Evolutionary conservation across 1,140 invertebrate genomes (phyloP), one percentile per base, ranked within the genome.

Genomic region (Drosophila rufa): DNA sequence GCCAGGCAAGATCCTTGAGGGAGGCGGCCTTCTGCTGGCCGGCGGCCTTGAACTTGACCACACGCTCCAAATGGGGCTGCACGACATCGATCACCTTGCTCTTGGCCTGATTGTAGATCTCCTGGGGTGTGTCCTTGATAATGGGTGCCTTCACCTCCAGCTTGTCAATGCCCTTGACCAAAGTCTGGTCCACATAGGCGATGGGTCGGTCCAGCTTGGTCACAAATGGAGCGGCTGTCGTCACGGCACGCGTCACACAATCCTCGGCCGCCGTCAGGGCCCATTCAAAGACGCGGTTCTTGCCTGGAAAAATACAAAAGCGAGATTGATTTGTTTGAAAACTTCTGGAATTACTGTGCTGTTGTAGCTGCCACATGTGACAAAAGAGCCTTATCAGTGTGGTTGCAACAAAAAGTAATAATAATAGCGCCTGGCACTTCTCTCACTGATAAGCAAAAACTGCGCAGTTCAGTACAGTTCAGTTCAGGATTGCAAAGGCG

Each of bases 101-200:
- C 85, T 95, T 96, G 4, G 95, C 95, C 45, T 95, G 95, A 56
- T 95, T 95, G 48, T 95, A 95, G 71, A 96, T 96, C 94, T 96
- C 94, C 79, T 95, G 95, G 2, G 96, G 96, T 46, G 95, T 94
- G 67, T 96, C 94, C 47, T 95, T 95, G 38, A 96, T 95, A 3
- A 96, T 93, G 0, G 96, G 96, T 5, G 96, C 94, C 68, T 94
- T 95, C 64, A 95, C 93, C 91, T 96, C 95, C 19, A 96, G 94
- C 66, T 94, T 94, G 56, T 96, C 95, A 42, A 96, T 94, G 27
- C 95, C 95, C 45, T 94, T 94, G 51, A 95, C 96, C 2, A 96
- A 89, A 7, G 94, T 95, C 40, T 95, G 94, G 91, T 96, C 96
- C 8, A 96, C 95, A 65, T 94, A 94, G n/a, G 95, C 94, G 14